Evolutionary conservation across 2,888 invertebrate genomes (phyloP), one percentile per base, ranked within the genome.

Genomic region (Hydroisotoma schaefferi): DNA sequence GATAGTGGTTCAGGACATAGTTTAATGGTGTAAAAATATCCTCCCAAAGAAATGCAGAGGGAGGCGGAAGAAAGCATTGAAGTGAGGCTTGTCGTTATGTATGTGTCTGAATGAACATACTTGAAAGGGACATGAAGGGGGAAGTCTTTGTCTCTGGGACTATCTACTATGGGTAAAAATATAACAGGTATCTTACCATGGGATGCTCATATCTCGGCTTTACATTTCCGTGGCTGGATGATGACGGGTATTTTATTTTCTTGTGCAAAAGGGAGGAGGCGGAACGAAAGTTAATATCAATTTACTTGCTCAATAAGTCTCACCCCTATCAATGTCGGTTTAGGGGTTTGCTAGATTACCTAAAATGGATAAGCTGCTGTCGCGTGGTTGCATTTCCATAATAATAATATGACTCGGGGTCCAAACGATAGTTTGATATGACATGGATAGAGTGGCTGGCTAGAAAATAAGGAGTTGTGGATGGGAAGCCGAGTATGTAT

Each of bases 351-450:
- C 15, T 33, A 53, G 10, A 25, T 33, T 27, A 22, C 46, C 33
- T 27, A 27, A 37, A 55, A 55, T 55, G 55, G 46, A 46, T 49
- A 10, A 33, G 38, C 23, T 3, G 37, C 12, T 27, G 54, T 23
- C 18, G 44, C 15, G 46, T 56, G 55, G 44, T 33, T 40, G 37
- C 20, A 61, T 61, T 61, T 61, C 54, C 61, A 61, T 61, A 61
- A 57, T 57, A 54, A 54, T 51, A 43, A 46, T 52, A 53, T 52
- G 44, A 52, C 52, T 33, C 2, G 4, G 53, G 4, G 25, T 18
- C 26, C 22, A 56, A 55, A 57, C 43, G 49, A 57, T 54, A 57
- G 48, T 55, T 54, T 53, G 59, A 59, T 33, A 37, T 54, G 59
- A 54, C 59, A 59, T 23, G 54, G 54, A 59, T 54, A 59, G n/a